Base-by-base conservation (phyloP, 2,113 vertebrate species). In the Tinamus guttatus region DNA sequence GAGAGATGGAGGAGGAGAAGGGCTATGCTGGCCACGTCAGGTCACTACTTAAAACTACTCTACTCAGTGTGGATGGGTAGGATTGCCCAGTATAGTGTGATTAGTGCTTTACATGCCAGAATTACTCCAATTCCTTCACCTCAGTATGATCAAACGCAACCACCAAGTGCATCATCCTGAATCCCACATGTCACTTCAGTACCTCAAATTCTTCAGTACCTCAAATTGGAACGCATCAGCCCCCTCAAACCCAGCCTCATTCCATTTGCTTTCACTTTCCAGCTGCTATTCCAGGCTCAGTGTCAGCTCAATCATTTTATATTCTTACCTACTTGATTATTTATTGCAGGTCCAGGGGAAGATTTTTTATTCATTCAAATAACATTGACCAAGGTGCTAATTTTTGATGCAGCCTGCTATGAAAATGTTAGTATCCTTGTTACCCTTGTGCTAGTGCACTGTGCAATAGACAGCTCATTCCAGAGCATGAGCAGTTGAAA, bases 21-120 rank as follows among this genome's bases (percentile, higher is more conserved):
- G 40, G 9, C 1, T 0, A 8, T 12, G 62, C 17, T 1, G 1
- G 13, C 36, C 8, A 13, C 3, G 8, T 38, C 4, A 45, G 7
- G 8, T 68, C 49, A n/a, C 34, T 76, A 28, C 54, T 56, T 18
- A 58, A 2, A 1, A 8, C 17, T 56, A 15, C 16, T 85, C 11
- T 79, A 7, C n/a, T 67, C 73, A 54, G 27, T 14, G 17, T 11
- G 8, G 17, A 70, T 36, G 43, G 67, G 16, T n/a, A 82, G 11
- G 18, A 60, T 73, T 83, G 32, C 34, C 32, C 25, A 47, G 38
- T 12, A 11, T 81, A 41, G 78, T 89, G 25, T 28, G 81, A 77
- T 51, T 65, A 16, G 30, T 60, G 28, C 13, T 6, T 75, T 49
- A 52, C 1, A 0, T 54, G 5, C 24, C 20, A 63, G 20, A 5